Evolutionary conservation across 1,140 invertebrate species (phyloP), one percentile per base, ranked within the genome.

Genomic region (Phymorhynchus buccinoides): DNA sequence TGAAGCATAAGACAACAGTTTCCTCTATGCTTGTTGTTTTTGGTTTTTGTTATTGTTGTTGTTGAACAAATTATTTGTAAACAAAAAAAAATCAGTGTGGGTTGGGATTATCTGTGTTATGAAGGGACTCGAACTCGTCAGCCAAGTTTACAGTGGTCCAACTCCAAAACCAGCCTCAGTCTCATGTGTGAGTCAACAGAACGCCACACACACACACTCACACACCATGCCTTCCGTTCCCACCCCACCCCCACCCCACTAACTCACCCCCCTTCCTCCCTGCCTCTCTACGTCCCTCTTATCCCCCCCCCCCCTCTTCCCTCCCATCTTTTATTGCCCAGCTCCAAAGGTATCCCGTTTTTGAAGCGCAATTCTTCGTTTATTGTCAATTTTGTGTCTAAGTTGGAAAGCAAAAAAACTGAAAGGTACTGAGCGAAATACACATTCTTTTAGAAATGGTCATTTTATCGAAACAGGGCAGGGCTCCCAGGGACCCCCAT

Each of bases 81-180:
- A 18, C 48, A 52, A 52, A 52, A 52, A 0, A 18, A 52, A 52
- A 18, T 18, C 48, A 52, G 48, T 9, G 0, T 0, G n/a, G 66
- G 3, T n/a, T n/a, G n/a, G n/a, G n/a, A n/a, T 32, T 35, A 12
- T 41, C n/a, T 52, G 14, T 79, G 30, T 79, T 39, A n/a, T n/a
- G n/a, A 73, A 83, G 81, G 81, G 37, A 35, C 39, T 14, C 39
- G 81, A 44, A 71, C 81, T 16, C 39, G 81, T 22, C 81, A 83
- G 39, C 37, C 81, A 30, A 83, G 81, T 41, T 83, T 66, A 42
- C 81, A 83, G 39, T 83, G 81, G 81, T 71, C 35, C 4, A 66
- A 66, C 6, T 83, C 81, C 81, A 83, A 83, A 30, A 37, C 41
- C 62, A 83, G 73, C 37, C 73, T 75, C 18, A 75, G 42, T 16